phyloP scores from a whole-genome alignment of 2,888 invertebrate species.

The Cantharis flavilabris region DNA sequence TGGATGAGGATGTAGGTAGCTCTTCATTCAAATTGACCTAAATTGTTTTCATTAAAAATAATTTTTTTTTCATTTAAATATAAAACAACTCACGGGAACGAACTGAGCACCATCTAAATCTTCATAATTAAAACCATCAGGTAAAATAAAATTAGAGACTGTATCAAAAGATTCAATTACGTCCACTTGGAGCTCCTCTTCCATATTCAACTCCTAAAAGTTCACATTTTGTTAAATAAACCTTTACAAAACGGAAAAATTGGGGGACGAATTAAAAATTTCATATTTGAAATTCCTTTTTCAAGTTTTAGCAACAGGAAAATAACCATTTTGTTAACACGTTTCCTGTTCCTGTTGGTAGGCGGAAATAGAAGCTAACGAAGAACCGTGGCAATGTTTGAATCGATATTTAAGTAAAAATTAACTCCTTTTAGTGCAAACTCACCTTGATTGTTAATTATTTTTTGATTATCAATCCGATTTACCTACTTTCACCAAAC shows the following conservation, averaged over 20 bases:
- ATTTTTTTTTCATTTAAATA: neutral
- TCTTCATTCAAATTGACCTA: conserved; percentile 22
- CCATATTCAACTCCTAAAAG: conserved; percentile 28
- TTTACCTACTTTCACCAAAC: conserved; percentile 25
- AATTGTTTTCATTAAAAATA: neutral
- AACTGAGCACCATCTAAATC: conserved; percentile 46
- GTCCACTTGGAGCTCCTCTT: conserved; percentile 13
- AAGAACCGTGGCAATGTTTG: conserved; percentile 38
- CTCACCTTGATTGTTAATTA: conserved; percentile 23
- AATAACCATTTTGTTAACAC: conserved; percentile 58
- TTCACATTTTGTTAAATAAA: conserved; percentile 2
- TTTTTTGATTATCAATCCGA: conserved; percentile 23
- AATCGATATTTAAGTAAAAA: conserved; percentile 39
- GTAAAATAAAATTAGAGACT: conserved; percentile 30
- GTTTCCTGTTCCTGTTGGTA: conserved; percentile 67
- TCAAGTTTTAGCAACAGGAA: conserved; percentile 46
- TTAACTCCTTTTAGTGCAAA: conserved; percentile 13
- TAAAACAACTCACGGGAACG: conserved; percentile 54
- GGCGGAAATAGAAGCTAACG: conserved; percentile 53
- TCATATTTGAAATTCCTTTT: conserved; percentile 30
- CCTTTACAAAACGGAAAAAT: neutral
- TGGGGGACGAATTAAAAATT: conserved; percentile 3
- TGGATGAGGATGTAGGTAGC: conserved; percentile 48
- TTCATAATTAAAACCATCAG: conserved; percentile 29
- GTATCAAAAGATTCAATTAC: conserved; percentile 7